Percentiles rank a stretch among this genome's conserved stretches.
Evolutionary conservation across 92 coral and sea anemone species (phyloP).

Genomic region (Palythoa grandiflora): DNA sequence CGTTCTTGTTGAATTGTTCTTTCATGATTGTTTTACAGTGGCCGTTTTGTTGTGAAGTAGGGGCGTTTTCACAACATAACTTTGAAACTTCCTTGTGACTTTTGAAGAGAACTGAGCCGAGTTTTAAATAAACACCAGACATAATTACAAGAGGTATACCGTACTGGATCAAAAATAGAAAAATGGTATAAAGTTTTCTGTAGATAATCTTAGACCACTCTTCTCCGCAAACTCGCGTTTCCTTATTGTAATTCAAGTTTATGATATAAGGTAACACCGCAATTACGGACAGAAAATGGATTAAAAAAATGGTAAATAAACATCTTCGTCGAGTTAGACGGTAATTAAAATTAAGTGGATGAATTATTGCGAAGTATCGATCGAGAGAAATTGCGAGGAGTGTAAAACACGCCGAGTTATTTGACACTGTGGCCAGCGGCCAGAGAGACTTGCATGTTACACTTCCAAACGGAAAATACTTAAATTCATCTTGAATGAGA

Average conservation of each 20-base stretch:
- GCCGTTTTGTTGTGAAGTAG: not conserved
- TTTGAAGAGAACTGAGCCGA: conserved; percentile 70
- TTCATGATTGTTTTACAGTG: not conserved
- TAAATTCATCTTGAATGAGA: conserved; percentile 67
- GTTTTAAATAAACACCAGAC: conserved; percentile 72
- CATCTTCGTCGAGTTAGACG: conserved; percentile 84
- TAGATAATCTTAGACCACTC: conserved; percentile 70
- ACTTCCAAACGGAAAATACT: conserved; percentile 88
- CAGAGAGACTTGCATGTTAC: conserved; percentile 79
- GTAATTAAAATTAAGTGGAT: conserved; percentile 81
- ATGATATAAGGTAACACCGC: conserved; percentile 81
- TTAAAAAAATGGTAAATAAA: conserved; percentile 57
- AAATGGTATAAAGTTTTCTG: conserved; percentile 79
- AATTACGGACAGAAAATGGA: conserved; percentile 61
- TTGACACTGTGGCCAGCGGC: conserved; percentile 90
- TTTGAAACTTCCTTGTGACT: conserved; percentile 64
- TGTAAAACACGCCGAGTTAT: conserved; percentile 87
- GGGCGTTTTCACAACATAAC: conserved; percentile 29
- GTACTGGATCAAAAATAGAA: conserved; percentile 85
- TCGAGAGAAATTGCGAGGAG: conserved; percentile 90
- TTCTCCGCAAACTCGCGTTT: conserved; percentile 70
- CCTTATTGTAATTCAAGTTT: conserved; percentile 36
- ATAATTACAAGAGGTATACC: conserved; percentile 81
- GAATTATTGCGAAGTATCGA: conserved; percentile 83
- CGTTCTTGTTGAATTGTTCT: conserved; percentile 19